A percentile compares a stretch with the other conserved stretches of the same genome.
phyloP scores from a whole-genome alignment of 2,113 vertebrate species.

The Spea bombifrons region DNA sequence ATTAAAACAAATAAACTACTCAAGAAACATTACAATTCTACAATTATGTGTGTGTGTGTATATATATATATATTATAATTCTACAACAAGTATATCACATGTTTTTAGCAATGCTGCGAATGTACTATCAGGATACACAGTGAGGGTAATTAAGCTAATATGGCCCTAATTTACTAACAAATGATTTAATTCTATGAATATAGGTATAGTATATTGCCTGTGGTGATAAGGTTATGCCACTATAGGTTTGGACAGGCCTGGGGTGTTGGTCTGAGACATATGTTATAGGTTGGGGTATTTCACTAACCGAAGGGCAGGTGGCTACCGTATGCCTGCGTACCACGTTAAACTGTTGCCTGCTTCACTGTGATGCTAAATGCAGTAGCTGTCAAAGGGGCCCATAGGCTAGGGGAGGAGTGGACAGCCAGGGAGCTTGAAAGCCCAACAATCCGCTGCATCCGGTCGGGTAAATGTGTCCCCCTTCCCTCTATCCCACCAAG shows the following conservation, averaged over 20 bases:
- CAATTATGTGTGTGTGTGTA: no score
- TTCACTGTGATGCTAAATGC: background rate
- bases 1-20: no score
- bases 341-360: background rate
- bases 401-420: slow-evolving; percentile 23
- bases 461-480: background rate
- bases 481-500: background rate
- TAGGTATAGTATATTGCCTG: no score
- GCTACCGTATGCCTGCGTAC: background rate
- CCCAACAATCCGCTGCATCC: background rate
- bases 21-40: no score
- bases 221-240: background rate
- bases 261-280: background rate
- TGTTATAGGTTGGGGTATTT: background rate
- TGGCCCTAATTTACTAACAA: no score
- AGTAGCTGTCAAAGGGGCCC: slow-evolving; percentile 15
- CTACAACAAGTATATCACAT: no score
- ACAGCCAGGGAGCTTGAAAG: background rate
- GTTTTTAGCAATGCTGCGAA: no score
- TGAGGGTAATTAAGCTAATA: no score
- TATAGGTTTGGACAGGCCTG: background rate
- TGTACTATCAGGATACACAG: no score
- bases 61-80: no score
- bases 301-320: background rate
- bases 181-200: no score